Percentiles rank a stretch among this genome's conserved stretches.
phyloP scores from a whole-genome alignment of 2,113 vertebrate species.

The Tautogolabrus adspersus region DNA sequence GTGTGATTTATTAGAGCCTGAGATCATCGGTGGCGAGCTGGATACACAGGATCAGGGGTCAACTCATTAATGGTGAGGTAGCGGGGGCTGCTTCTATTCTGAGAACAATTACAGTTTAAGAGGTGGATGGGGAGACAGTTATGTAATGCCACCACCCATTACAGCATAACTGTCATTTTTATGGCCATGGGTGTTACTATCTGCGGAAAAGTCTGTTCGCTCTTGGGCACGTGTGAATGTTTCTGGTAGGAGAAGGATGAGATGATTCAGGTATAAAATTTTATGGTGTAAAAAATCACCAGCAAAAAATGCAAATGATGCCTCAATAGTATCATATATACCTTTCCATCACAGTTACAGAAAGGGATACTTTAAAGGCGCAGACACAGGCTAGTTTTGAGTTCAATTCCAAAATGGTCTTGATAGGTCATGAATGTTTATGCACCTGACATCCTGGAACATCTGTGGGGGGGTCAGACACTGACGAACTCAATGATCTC shows the following conservation, averaged over 20 bases:
- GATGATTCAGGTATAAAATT: slow-evolving; percentile 21
- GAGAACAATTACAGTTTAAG: slow-evolving; percentile 56
- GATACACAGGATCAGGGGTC: slow-evolving; percentile 42
- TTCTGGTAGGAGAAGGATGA: not conserved
- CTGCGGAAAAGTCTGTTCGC: not conserved
- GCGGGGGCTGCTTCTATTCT: slow-evolving; percentile 52
- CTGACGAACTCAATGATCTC: slow-evolving; percentile 4
- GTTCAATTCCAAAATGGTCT: not conserved
- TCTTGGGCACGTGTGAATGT: not conserved
- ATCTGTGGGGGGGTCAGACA: not conserved
- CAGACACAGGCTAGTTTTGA: not conserved
- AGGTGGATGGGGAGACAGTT: slow-evolving; percentile 56
- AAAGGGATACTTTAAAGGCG: not conserved
- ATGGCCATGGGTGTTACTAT: slow-evolving; percentile 25
- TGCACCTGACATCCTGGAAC: not conserved
- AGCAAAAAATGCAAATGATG: not conserved
- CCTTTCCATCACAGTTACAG: not conserved
- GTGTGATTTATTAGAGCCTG: slow-evolving; percentile 16
- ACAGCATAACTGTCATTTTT: slow-evolving; percentile 45
- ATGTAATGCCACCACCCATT: slow-evolving; percentile 57
- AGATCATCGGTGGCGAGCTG: not conserved
- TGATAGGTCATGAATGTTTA: not conserved
- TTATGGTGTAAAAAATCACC: not conserved
- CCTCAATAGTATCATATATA: not conserved
- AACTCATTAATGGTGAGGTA: slow-evolving; percentile 36